These are phyloP conservation scores for Potamilus streckersoni DNA, from an alignment of 1,140 invertebrate genomes.

Conservation along the genomic window DNA sequence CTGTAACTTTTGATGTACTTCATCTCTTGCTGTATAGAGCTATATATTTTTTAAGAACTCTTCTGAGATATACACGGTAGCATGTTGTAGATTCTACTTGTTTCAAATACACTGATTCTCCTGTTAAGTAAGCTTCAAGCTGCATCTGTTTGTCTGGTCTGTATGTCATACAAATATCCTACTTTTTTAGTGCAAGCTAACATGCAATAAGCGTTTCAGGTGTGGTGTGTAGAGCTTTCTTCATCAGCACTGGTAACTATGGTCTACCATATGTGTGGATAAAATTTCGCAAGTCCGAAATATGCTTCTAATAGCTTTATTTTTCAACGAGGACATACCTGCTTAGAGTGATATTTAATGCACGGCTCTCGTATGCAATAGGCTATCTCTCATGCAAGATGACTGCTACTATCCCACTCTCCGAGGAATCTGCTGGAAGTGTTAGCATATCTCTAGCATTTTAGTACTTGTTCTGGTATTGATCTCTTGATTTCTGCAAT, in stretches of 20 bases:
- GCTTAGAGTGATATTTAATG: too few relatives aligned
- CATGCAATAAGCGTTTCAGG: neutral
- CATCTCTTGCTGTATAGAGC: too few relatives aligned
- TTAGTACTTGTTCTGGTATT: too few relatives aligned
- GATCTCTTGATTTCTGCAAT: too few relatives aligned
- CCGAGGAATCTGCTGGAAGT: too few relatives aligned
- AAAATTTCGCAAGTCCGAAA: neutral
- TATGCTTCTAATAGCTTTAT: neutral
- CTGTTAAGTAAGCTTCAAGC: slow-evolving; percentile 45
- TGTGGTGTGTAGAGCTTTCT: neutral
- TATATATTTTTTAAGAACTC: too few relatives aligned
- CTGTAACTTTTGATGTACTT: neutral
- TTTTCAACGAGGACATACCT: neutral
- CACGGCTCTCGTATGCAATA: too few relatives aligned
- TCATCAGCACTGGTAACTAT: neutral
- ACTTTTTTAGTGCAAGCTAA: slow-evolving; percentile 28
- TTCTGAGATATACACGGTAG: neutral
- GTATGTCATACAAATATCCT: slow-evolving; percentile 65
- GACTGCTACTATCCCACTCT: too few relatives aligned
- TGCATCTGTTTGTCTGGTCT: slow-evolving; percentile 59
- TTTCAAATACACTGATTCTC: neutral
- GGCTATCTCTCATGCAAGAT: too few relatives aligned
- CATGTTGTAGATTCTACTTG: neutral
- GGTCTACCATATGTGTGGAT: neutral
- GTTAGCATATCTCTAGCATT: too few relatives aligned